These are phyloP conservation scores for Matsumyia berberina DNA, from an alignment of 2,888 invertebrate species.

Conservation along the genomic window DNA sequence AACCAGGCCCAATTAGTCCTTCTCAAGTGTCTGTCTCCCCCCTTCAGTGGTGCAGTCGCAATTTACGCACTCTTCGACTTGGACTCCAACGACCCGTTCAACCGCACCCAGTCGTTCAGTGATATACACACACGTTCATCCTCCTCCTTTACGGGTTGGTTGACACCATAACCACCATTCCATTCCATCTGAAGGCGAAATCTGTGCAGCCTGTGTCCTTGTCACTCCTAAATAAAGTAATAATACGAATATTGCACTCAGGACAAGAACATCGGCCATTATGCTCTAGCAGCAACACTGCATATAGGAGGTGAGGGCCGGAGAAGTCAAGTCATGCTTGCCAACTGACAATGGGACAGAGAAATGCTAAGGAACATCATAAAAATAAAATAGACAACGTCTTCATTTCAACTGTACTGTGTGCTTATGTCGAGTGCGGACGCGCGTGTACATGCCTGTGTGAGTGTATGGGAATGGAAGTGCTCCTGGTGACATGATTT, in stretches of 20 bases:
- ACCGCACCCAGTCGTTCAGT: constrained; percentile 57
- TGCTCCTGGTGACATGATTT: constrained; percentile 84
- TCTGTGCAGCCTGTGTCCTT: constrained; percentile 72
- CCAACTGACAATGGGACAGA: constrained; percentile 62
- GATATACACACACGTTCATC: constrained; percentile 30
- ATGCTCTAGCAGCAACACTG: constrained; percentile 50
- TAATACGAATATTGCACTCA: constrained; percentile 75
- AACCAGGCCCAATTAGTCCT: constrained; percentile 70
- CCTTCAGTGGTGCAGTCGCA: constrained; percentile 30
- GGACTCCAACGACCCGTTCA: constrained; percentile 56
- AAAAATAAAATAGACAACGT: constrained; percentile 76
- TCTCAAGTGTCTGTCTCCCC: constrained; percentile 27
- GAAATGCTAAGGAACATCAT: constrained; percentile 64
- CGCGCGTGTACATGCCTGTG: constrained; percentile 22
- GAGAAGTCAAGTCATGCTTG: constrained; percentile 20
- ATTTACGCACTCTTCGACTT: constrained; percentile 67
- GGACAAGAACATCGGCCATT: constrained; percentile 72
- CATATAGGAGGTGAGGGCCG: constrained; percentile 16
- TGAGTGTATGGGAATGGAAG: constrained; percentile 57
- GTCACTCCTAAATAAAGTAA: constrained; percentile 75
- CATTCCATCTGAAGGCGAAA: constrained; percentile 54
- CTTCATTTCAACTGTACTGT: constrained; percentile 74
- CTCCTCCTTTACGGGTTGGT: constrained; percentile 38
- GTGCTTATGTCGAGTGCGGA: constrained; percentile 68
- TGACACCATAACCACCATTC: constrained; percentile 49